Evolutionary conservation across 2,797 vertebrate species (phyloP), one percentile per base, ranked within the genome.

Genomic region (Sebastes glaucus): DNA sequence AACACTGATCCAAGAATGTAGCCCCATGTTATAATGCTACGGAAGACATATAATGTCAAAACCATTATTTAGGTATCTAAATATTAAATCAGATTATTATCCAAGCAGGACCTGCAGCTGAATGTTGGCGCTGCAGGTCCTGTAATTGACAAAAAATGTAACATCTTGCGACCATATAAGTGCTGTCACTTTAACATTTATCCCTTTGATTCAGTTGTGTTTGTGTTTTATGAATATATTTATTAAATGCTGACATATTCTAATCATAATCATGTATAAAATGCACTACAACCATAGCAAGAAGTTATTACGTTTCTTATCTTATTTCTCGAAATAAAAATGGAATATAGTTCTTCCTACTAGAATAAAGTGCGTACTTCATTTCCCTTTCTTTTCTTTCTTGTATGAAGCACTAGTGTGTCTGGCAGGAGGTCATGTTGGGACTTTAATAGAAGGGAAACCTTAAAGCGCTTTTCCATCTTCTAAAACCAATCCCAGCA

Each of bases 401-500:
- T 66, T 28, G 9, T 20, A 49, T 33, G 11, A 71, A 80, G 46
- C 32, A 23, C 2, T 11, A n/a, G 13, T 53, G 23, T 32, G 68
- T 69, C 22, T 57, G 18, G 38, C 69, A 71, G 57, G 46, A 38
- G 52, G 52, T 30, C n/a, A 4, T 56, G 38, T 66, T 70, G 49
- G 14, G 27, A 74, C 53, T 70, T 70, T 6, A 76, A 83, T 30
- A 75, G 61, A 85, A 63, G 61, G 52, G 7, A 76, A 85, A 16
- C 22, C 25, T 25, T 46, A 25, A 74, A 55, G n/a, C 20, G 14
- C 30, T 38, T 53, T 79, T 84, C 78, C 16, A 69, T 85, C 82
- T 78, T 56, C 42, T 46, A 55, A 83, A 84, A 76, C 42, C 33
- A 87, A 88, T 86, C 74, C 7, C 8, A 6, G 63, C 67, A 59